Base-by-base conservation (phyloP, 1,140 invertebrate genomes). In the Steinernema khuongi region DNA sequence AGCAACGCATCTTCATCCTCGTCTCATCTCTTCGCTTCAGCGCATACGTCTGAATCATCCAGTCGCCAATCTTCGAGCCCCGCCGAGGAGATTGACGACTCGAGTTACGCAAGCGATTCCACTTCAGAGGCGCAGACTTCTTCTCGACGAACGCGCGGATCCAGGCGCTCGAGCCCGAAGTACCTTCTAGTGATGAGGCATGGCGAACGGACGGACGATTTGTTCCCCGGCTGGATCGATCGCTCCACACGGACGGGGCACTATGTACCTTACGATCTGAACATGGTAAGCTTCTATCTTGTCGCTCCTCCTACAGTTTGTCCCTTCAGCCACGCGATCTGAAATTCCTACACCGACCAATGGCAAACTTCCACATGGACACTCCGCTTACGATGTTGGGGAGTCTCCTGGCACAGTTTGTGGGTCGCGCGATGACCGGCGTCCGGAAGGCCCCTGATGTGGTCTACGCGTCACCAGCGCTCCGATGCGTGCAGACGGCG, bases 401-500 rank as follows among this genome's bases (percentile, higher is more conserved):
- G 0, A 79, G 85, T 44, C 26, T 79, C n/a, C 31, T 82, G n/a
- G 73, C 77, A 44, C 68, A 76, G 69, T 70, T 73, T 31, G 31
- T 73, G 36, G 76, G 72, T 31, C 73, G 71, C 44, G 72, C 29
- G 30, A 66, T 79, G 30, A 28, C 29, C 32, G 60, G 22, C n/a
- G 31, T 33, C 28, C 43, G 67, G 30, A 70, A 73, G 22, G 26
- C 32, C 4, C 77, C 70, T 11, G 89, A 89, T 32, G 90, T 92
- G 82, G 91, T 91, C 1, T 94, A 91, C 86, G 90, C 90, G 66
- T 95, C 93, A 1, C 92, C 93, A 0, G 91, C 93, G 2, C 89
- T 94, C 71, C 89, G 94, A 70, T 95, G 93, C 87, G 88, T 96
- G 18, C 92, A 96, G 86, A 96, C 94, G 0, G 92, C 91, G 75